Percentiles rank a stretch among this genome's conserved stretches.
Conservation (phyloP, 2,113 vertebrate species). For the Oncorhynchus mykiss region DNA sequence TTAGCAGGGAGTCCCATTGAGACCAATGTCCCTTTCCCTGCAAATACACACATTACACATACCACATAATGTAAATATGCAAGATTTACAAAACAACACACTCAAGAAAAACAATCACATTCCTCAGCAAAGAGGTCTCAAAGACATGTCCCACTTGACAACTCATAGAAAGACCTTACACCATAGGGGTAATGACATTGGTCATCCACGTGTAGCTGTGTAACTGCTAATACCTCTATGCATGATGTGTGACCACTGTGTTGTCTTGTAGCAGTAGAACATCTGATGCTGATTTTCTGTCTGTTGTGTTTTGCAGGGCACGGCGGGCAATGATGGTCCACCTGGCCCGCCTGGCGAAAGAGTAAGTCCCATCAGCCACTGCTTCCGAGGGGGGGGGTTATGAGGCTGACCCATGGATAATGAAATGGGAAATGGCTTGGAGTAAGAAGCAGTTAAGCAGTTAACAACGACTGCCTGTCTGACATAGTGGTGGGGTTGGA, state of each 20-base stretch:
- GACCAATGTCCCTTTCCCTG: too few species aligned
- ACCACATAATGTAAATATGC: too few species aligned
- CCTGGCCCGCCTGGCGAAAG: slow-evolving; percentile 93
- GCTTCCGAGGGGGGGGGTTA: background rate
- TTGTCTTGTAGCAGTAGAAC: background rate
- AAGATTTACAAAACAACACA: too few species aligned
- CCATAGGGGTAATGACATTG: background rate
- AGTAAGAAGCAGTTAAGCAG: background rate
- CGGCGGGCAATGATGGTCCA: slow-evolving; percentile 91
- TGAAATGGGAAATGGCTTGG: background rate
- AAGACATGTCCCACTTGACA: too few species aligned
- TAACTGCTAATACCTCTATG: background rate
- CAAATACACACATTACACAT: too few species aligned
- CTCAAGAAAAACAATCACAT: too few species aligned
- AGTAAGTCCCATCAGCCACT: slow-evolving; percentile 63
- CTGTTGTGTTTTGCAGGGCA: slow-evolving; percentile 78
- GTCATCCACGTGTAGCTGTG: background rate
- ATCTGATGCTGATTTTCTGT: background rate
- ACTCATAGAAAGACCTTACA: too few species aligned
- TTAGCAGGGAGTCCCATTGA: too few species aligned
- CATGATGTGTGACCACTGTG: background rate
- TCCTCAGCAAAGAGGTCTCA: too few species aligned
- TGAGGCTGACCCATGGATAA: background rate
- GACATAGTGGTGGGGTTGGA: background rate
- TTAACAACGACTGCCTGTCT: background rate